Evolutionary conservation across 2,113 vertebrate genomes (phyloP).

Genomic region (Typhlomys cinereus): DNA sequence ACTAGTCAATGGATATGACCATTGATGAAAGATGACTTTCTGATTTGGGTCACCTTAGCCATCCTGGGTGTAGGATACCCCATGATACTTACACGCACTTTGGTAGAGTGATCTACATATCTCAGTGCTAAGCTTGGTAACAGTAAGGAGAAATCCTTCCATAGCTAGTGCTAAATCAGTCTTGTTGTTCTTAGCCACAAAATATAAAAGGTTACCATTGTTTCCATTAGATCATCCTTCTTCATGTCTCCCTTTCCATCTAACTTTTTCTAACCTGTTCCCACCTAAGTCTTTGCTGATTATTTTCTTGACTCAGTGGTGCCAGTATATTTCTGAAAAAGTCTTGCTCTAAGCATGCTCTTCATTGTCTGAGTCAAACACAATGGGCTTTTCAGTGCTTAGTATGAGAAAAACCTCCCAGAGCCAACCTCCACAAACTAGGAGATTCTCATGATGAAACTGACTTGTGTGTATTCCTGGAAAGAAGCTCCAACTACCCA

Average conservation of each 20-base stretch:
- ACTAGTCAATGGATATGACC: neutral
- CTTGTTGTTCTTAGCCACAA: neutral
- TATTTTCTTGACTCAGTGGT: neutral
- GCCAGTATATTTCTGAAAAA: neutral
- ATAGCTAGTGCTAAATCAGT: neutral
- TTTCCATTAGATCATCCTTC: neutral
- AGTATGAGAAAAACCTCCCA: neutral
- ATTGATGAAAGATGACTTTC: conserved; percentile 4
- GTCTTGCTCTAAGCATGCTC: neutral
- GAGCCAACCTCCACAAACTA: neutral
- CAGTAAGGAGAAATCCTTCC: neutral
- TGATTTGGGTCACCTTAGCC: neutral
- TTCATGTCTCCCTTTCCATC: neutral
- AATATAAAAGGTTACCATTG: neutral
- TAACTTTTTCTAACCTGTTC: neutral
- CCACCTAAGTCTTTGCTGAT: neutral
- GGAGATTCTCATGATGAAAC: neutral
- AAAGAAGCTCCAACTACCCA: neutral
- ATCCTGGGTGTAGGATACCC: neutral
- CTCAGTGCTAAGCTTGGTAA: neutral
- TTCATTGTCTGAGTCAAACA: neutral
- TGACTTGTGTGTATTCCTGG: neutral
- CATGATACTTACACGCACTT: neutral
- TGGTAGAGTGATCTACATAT: neutral
- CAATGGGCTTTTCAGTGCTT: neutral